phyloP scores from a whole-genome alignment of 2,797 vertebrate genomes.

The Betta splendens region DNA sequence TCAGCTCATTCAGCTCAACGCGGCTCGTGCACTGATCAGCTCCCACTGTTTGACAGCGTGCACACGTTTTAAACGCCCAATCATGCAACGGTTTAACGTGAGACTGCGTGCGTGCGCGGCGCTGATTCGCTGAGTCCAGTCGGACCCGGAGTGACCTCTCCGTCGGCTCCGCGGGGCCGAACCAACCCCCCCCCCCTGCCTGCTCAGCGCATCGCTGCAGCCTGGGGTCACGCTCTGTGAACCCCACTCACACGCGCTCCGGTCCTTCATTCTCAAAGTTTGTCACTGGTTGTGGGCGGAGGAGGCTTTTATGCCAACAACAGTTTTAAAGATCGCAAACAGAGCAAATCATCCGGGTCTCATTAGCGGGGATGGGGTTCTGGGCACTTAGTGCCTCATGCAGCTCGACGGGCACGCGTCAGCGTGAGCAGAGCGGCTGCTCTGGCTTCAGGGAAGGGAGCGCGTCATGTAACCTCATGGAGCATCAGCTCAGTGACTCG shows the following conservation, averaged over 20 bases:
- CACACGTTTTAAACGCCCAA: not conserved
- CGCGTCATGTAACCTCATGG: slow-evolving; percentile 33
- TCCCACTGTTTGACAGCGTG: too few species aligned
- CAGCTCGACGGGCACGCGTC: slow-evolving; percentile 14
- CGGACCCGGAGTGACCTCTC: slow-evolving; percentile 14
- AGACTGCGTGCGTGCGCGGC: slow-evolving; percentile 1
- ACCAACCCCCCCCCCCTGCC: too few species aligned
- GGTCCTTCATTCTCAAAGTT: slow-evolving; percentile 35
- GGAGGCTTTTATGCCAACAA: slow-evolving; percentile 43
- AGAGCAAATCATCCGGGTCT: slow-evolving; percentile 45
- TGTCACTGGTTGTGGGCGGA: slow-evolving; percentile 43
- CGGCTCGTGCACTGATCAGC: too few species aligned
- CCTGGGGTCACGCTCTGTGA: slow-evolving; percentile 14
- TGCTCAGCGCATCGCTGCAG: not conserved
- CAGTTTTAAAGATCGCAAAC: slow-evolving; percentile 53
- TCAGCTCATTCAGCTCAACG: too few species aligned
- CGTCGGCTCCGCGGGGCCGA: too few species aligned
- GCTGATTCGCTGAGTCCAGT: not conserved
- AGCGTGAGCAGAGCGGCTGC: slow-evolving; percentile 18
- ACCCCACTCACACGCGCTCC: not conserved
- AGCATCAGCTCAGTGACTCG: slow-evolving; percentile 18
- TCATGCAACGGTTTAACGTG: not conserved
- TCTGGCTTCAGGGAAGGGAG: slow-evolving; percentile 34
- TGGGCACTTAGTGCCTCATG: slow-evolving; percentile 24
- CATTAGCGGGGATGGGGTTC: slow-evolving; percentile 36